phyloP scores from a whole-genome alignment of 1,140 invertebrate genomes.

The Lepidurus arcticus region DNA sequence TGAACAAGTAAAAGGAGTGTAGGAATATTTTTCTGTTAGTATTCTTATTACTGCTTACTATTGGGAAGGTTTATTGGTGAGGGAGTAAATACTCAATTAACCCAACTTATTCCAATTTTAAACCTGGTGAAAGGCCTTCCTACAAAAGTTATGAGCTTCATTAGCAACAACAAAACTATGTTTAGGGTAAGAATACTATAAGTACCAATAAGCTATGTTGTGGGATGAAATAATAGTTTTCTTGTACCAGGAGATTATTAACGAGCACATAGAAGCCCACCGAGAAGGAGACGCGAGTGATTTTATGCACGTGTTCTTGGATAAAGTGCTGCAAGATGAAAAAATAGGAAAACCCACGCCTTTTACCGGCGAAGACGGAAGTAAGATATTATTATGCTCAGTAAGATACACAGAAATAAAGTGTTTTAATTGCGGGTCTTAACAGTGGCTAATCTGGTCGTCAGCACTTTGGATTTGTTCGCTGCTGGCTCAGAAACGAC shows the following conservation, averaged over 20 bases:
- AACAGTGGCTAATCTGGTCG: too few relatives aligned
- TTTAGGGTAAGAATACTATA: not conserved
- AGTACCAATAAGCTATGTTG: not conserved
- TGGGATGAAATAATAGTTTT: not conserved
- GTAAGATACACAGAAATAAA: too few relatives aligned
- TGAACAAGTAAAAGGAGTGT: not conserved
- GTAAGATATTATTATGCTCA: too few relatives aligned
- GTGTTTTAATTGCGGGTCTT: too few relatives aligned
- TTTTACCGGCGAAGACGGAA: too few relatives aligned
- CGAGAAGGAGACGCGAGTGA: not conserved
- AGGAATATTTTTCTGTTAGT: not conserved
- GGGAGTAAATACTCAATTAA: not conserved
- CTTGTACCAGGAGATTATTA: not conserved
- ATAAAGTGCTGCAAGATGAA: too few relatives aligned
- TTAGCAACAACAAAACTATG: not conserved
- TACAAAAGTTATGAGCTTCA: not conserved
- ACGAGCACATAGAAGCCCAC: not conserved
- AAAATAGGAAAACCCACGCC: too few relatives aligned
- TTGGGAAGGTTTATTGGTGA: not conserved
- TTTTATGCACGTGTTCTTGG: too few relatives aligned
- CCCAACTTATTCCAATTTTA: not conserved
- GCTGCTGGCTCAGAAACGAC: too few relatives aligned
- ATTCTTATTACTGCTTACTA: not conserved
- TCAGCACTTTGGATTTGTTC: too few relatives aligned
- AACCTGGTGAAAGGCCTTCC: not conserved